Base-by-base conservation (phyloP, 2,888 invertebrate species). In the Thereva unica region DNA sequence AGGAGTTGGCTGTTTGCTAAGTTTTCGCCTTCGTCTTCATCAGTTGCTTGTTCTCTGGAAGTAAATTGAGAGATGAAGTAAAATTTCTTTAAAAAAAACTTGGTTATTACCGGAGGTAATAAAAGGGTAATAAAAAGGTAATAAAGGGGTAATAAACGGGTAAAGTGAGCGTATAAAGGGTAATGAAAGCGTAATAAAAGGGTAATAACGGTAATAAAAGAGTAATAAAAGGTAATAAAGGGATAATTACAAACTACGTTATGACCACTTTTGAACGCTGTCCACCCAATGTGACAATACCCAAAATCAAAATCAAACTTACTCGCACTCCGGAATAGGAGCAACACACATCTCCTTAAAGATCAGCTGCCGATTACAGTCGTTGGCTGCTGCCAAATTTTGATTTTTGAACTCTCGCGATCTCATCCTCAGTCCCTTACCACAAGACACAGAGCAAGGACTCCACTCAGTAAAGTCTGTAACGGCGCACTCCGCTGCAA, bases 271-370 rank as follows among this genome's bases (percentile, higher is more conserved):
- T n/a, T n/a, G n/a, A n/a, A n/a, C n/a, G n/a, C n/a, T n/a, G 41
- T 7, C 37, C 9, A 57, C 4, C 8, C 49, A 8, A 37, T 37
- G 23, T 23, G 23, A 23, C 23, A 23, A 23, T 23, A 23, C 23
- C 23, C 9, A 49, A 23, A 44, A 12, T 42, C 42, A 12, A 47
- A 5, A 5, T 47, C 70, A 34, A 49, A 84, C 87, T 85, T 75
- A 90, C 90, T 85, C 85, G 82, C 92, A 93, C 79, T 91, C 91
- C 0, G 91, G 82, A 41, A 88, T 79, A 10, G 82, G 81, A 4
- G 93, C 91, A 45, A 91, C 90, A 77, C 96, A 97, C 90, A 94
- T 92, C 84, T 96, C 95, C 80, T 93, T 94, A 66, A 89, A 87
- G 53, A 92, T 85, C 75, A 97, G 82, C 80, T 95, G 90, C 41